Base-by-base conservation (phyloP, 92 coral and sea anemone species). In the Parazoanthus atlanticus region DNA sequence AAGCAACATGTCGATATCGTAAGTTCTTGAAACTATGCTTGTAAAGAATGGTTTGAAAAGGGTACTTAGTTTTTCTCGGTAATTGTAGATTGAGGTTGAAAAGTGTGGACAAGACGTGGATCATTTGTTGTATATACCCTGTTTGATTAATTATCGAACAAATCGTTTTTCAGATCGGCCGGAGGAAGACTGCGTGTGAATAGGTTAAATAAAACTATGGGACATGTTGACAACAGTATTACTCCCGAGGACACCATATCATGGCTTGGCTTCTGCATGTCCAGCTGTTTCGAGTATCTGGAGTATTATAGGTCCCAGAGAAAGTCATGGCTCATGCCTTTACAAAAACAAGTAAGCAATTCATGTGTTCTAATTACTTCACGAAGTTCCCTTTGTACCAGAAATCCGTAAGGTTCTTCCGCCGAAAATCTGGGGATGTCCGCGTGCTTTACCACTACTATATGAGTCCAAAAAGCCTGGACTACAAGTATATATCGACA, bases 231-330 rank as follows among this genome's bases (percentile, higher is more conserved):
- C 66, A 43, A 46, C 7, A 67, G 40, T 26, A 8, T 15, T 1
- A 84, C 66, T 41, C 3, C 41, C 6, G 67, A 19, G 12, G 87
- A 84, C 17, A 19, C 6, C 6, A 43, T 84, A 49, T 7, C 87
- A 3, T 84, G 87, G 87, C 70, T 84, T 70, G 87, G 87, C 11
- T 9, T 46, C 56, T 47, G 65, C 26, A 43, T 84, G 30, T 3
- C 77, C 64, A 84, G 78, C n/a, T 84, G 76, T 46, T 84, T 84
- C n/a, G 78, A 84, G 58, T 70, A 70, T n/a, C 43, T 84, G 67
- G 87, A 43, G 17, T 23, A n/a, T 70, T 70, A 41, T 32, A 69
- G 2, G n/a, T 30, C 12, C 8, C 78, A 84, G 40, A 84, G 78
- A 84, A 28, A 21, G 2, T 2, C 67, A 0, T 30, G 61, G 66